Base-by-base conservation (phyloP, 1,140 invertebrate genomes). In the Caenorhabditis remanei region DNA sequence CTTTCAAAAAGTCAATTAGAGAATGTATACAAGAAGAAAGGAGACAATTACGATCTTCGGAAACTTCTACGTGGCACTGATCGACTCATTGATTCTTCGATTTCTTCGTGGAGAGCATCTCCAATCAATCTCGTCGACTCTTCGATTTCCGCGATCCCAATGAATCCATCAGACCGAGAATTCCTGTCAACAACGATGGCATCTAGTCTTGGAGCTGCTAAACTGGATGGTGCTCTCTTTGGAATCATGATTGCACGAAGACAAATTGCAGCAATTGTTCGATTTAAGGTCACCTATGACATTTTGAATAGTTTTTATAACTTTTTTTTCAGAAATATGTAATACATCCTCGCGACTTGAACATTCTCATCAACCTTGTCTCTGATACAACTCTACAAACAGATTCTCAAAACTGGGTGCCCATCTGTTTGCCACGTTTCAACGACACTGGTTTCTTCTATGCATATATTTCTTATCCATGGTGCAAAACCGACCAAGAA, bases 291-390 rank as follows among this genome's bases (percentile, higher is more conserved):
- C 7, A 41, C 16, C 19, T n/a, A 58, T 8, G 56, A 58, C 8
- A 19, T 58, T n/a, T 1, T 58, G 4, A 75, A 75, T 46, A n/a
- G 9, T 40, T 40, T n/a, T n/a, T n/a, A 32, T 11, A 8, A 40
- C 14, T 41, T 40, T 50, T 43, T n/a, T 56, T 56, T 56, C 56
- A 58, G 55, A 84, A 65, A 61, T 63, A 87, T 41, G 41, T 58
- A 32, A 87, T 87, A 46, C 53, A 87, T 65, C 86, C 86, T 43
- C 86, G 86, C 13, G 87, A 88, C 46, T 21, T 88, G 61, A 85
- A 88, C 83, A 88, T 88, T 53, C 40, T 88, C 48, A 85, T 88
- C 83, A 88, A 88, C 40, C 75, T 88, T 4, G 50, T 88, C 55
- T 58, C 75, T 48, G 82, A 65, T 21, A 53, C 24, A 3, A 48